Evolutionary conservation across 35 echinoderm and acorn worm genomes (phyloP).

Genomic region (Lytechinus pictus): DNA sequence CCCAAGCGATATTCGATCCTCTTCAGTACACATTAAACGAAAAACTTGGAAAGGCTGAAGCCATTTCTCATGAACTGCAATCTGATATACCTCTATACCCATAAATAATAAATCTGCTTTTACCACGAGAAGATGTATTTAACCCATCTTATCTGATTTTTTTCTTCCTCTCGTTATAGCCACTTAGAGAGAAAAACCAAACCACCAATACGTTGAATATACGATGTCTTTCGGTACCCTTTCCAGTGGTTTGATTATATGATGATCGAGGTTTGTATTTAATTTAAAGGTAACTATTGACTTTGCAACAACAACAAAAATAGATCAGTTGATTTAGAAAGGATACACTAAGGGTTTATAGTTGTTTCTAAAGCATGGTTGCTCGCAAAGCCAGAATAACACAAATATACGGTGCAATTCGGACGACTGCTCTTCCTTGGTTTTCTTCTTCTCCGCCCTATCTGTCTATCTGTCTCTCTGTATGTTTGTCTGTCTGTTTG

Average conservation of each 20-base stretch:
- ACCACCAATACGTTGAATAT: background rate
- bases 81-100: background rate
- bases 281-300: too few species aligned
- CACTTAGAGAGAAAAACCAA: background rate
- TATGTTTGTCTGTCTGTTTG: background rate
- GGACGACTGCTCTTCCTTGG: too few species aligned
- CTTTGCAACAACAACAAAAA: too few species aligned
- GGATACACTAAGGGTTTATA: too few species aligned
- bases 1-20: background rate
- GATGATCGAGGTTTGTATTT: too few species aligned
- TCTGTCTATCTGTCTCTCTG: background rate
- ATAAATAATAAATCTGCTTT: slow-evolving; percentile 13
- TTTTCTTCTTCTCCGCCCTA: too few species aligned
- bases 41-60: background rate
- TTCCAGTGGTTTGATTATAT: background rate
- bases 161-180: background rate
- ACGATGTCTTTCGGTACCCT: background rate
- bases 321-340: too few species aligned
- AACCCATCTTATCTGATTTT: background rate
- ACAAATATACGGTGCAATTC: too few species aligned
- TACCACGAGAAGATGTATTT: background rate
- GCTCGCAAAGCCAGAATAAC: too few species aligned
- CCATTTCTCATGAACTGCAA: background rate
- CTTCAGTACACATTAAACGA: background rate
- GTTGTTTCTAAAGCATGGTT: too few species aligned